Percentiles rank a stretch among this genome's conserved stretches.
phyloP scores from a whole-genome alignment of 2,113 vertebrate species.

The Protobothrops flavoviridis region DNA sequence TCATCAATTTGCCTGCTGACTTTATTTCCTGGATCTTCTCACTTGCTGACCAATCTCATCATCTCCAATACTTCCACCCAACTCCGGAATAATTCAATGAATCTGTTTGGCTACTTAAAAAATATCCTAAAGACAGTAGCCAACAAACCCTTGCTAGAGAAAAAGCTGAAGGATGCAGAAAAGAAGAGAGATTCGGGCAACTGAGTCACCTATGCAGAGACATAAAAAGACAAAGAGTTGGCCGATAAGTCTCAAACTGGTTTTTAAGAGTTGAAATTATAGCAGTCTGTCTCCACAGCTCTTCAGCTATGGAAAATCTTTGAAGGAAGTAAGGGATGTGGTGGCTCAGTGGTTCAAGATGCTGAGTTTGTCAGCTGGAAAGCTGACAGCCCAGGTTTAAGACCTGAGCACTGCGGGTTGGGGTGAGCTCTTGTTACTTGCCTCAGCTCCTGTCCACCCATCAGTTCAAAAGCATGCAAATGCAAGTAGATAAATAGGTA shows the following conservation, averaged over 20 bases:
- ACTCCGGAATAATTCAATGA: background rate
- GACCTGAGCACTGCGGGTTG: no score
- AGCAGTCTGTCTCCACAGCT: background rate
- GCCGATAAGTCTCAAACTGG: background rate
- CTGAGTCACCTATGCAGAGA: conserved; percentile 12
- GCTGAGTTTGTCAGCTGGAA: no score
- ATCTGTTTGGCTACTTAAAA: background rate
- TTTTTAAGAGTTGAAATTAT: background rate
- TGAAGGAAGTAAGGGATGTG: no score
- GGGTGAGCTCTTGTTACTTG: no score
- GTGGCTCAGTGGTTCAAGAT: no score
- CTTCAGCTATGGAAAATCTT: background rate
- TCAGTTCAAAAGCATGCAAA: no score
- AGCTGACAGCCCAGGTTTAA: no score
- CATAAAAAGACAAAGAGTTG: background rate
- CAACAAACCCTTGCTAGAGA: background rate
- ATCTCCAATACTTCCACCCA: background rate
- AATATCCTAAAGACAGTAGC: background rate
- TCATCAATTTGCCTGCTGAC: no score
- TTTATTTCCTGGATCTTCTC: no score
- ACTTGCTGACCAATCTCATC: background rate
- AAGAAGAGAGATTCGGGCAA: background rate
- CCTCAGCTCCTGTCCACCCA: no score
- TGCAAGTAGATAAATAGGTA: no score
- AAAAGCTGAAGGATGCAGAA: background rate